Evolutionary conservation across 92 coral and sea anemone genomes (phyloP).

Genomic region (Phenganax marumi): DNA sequence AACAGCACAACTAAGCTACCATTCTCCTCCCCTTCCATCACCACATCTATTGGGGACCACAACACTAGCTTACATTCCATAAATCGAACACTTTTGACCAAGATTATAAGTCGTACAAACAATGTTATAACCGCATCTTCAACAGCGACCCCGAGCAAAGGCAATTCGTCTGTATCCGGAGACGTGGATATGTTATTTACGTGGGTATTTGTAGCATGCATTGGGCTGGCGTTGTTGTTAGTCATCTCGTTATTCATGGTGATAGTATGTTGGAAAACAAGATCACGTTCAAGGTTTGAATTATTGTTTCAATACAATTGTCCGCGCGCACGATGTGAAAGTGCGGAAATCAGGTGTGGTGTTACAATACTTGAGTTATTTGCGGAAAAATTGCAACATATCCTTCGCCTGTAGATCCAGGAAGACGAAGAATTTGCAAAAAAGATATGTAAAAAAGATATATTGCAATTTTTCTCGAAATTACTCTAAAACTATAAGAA

Average conservation of each 20-base stretch:
- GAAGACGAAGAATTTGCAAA: too few relatives aligned
- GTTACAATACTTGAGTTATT: too few relatives aligned
- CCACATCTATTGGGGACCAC: neutral
- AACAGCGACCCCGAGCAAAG: neutral
- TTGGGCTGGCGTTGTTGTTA: neutral
- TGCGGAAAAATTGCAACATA: too few relatives aligned
- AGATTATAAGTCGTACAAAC: neutral
- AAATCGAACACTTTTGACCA: neutral
- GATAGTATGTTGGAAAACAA: neutral
- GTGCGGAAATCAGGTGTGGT: too few relatives aligned
- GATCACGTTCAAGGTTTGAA: conserved; percentile 2
- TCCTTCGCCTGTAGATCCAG: too few relatives aligned
- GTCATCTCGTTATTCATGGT: neutral
- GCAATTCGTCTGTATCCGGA: conserved; percentile 2
- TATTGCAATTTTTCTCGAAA: too few relatives aligned
- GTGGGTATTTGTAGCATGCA: conserved; percentile 8
- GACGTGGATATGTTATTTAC: conserved; percentile 11
- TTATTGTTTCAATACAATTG: too few relatives aligned
- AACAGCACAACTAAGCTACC: neutral
- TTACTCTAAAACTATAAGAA: too few relatives aligned
- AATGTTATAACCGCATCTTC: conserved; percentile 4
- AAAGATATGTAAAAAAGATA: too few relatives aligned
- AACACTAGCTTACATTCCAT: neutral
- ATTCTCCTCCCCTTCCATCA: neutral
- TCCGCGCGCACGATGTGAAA: too few relatives aligned